Conservation (phyloP, 2,797 vertebrate genomes). For the Atherinosoma microstoma region DNA sequence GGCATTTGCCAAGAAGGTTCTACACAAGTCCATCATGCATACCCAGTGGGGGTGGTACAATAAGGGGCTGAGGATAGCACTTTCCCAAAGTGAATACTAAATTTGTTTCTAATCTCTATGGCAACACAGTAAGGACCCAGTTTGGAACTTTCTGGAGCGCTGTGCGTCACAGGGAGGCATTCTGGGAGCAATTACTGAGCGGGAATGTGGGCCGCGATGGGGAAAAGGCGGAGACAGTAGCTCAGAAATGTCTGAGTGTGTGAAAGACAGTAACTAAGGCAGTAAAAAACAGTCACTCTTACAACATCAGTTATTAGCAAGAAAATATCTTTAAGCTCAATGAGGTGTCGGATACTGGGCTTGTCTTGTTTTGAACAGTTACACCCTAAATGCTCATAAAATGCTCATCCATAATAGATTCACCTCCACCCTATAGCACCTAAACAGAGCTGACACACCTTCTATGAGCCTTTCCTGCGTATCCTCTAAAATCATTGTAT, state of each 20-base stretch:
- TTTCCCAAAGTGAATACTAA: slow-evolving; percentile 52
- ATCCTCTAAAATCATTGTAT: slow-evolving; percentile 1
- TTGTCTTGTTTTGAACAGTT: slow-evolving; percentile 18
- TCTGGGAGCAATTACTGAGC: slow-evolving; percentile 72
- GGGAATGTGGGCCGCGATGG: slow-evolving; percentile 62
- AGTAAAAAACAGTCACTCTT: slow-evolving; percentile 38
- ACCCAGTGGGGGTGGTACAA: slow-evolving; percentile 31
- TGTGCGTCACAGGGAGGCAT: slow-evolving; percentile 66
- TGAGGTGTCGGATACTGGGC: slow-evolving; percentile 1
- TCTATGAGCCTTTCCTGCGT: slow-evolving; percentile 8
- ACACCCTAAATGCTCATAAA: slow-evolving; percentile 8
- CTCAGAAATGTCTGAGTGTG: slow-evolving; percentile 55
- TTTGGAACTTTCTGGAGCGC: slow-evolving; percentile 60
- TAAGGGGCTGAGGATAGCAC: slow-evolving; percentile 25
- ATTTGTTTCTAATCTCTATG: slow-evolving; percentile 58
- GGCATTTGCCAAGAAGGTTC: slow-evolving; percentile 54
- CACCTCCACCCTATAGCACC: slow-evolving; percentile 11
- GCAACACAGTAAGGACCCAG: slow-evolving; percentile 39
- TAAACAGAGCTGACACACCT: slow-evolving; percentile 34
- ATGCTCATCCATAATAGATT: slow-evolving; percentile 14
- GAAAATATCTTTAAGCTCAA: not conserved
- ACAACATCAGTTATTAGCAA: not conserved
- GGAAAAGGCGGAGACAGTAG: slow-evolving; percentile 54
- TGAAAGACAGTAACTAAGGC: slow-evolving; percentile 36
- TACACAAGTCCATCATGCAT: slow-evolving; percentile 13